These are phyloP conservation scores for Hydra vulgaris DNA, from an alignment of 30 jellyfish, hydroid and myxozoan genomes.

Conservation along the genomic window DNA sequence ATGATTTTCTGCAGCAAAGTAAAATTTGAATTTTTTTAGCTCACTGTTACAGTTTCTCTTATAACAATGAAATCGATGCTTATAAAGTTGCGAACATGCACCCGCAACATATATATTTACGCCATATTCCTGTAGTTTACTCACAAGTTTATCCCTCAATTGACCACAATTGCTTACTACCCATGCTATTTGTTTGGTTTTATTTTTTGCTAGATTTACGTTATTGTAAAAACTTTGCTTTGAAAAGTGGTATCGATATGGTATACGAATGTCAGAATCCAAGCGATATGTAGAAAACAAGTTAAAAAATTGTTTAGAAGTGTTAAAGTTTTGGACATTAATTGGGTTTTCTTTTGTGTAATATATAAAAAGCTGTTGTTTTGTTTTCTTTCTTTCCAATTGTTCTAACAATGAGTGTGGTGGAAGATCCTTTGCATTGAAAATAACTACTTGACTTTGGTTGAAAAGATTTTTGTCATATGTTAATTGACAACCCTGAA, in stretches of 20 bases:
- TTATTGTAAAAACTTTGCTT: too few species aligned
- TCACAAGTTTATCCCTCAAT: slow-evolving; percentile 57
- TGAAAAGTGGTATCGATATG: slow-evolving; percentile 37
- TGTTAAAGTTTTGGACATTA: background rate
- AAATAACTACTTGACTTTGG: slow-evolving; percentile 13
- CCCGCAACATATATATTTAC: slow-evolving; percentile 69
- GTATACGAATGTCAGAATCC: slow-evolving; percentile 64
- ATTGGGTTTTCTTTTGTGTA: slow-evolving; percentile 18
- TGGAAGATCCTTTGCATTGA: slow-evolving; percentile 20
- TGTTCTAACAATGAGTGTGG: background rate
- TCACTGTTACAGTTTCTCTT: slow-evolving; percentile 26
- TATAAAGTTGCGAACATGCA: slow-evolving; percentile 21
- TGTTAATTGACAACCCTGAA: slow-evolving; percentile 16
- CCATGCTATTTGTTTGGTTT: slow-evolving; percentile 70
- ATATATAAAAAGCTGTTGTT: slow-evolving; percentile 10
- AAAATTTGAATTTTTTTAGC: slow-evolving; percentile 37
- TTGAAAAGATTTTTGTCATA: background rate
- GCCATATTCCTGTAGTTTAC: slow-evolving; percentile 36
- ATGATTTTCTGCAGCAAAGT: slow-evolving; percentile 69
- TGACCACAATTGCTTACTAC: slow-evolving; percentile 48
- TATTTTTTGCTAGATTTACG: slow-evolving; percentile 34
- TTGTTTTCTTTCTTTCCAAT: background rate
- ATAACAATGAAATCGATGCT: slow-evolving; percentile 35
- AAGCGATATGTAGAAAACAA: slow-evolving; percentile 81
- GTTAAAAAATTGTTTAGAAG: slow-evolving; percentile 43